Conservation (phyloP, 2,113 vertebrate genomes). For the Acrocephalus kingi region DNA sequence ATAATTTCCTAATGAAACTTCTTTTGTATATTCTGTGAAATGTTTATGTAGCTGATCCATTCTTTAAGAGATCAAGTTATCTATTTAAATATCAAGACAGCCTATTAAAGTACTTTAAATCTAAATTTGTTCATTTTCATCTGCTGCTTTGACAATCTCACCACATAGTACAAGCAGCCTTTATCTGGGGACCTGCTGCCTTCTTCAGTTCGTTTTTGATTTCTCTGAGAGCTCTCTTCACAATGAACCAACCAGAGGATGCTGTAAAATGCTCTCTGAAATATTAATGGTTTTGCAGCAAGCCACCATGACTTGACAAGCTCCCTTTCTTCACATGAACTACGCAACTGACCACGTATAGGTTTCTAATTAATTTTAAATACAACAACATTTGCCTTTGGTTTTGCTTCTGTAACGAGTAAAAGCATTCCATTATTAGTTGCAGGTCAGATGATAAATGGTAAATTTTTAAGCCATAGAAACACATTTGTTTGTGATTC, state of each 20-base stretch:
- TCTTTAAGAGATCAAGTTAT: slow-evolving; percentile 61
- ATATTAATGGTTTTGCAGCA: slow-evolving; percentile 52
- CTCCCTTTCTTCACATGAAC: background rate
- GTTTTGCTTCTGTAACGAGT: background rate
- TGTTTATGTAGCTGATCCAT: slow-evolving; percentile 62
- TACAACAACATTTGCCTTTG: background rate
- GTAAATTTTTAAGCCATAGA: background rate
- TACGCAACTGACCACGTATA: background rate
- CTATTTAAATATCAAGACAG: slow-evolving; percentile 65
- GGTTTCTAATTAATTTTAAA: background rate
- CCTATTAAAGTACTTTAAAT: slow-evolving; percentile 65
- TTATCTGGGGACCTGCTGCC: background rate
- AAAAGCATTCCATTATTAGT: background rate
- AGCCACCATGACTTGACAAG: background rate
- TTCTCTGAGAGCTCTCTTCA: background rate
- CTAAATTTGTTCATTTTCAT: slow-evolving; percentile 69
- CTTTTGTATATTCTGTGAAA: slow-evolving; percentile 61
- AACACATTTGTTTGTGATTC: background rate
- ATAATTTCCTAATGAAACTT: slow-evolving; percentile 72
- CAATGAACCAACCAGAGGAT: background rate
- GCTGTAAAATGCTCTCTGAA: slow-evolving; percentile 38
- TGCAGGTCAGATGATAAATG: background rate
- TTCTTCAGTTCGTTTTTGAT: background rate
- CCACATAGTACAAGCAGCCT: slow-evolving; percentile 47
- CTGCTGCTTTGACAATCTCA: slow-evolving; percentile 21